Percentiles rank a stretch among this genome's conserved stretches.
Conservation (phyloP, 2,888 invertebrate species). For the Acheta domesticus region DNA sequence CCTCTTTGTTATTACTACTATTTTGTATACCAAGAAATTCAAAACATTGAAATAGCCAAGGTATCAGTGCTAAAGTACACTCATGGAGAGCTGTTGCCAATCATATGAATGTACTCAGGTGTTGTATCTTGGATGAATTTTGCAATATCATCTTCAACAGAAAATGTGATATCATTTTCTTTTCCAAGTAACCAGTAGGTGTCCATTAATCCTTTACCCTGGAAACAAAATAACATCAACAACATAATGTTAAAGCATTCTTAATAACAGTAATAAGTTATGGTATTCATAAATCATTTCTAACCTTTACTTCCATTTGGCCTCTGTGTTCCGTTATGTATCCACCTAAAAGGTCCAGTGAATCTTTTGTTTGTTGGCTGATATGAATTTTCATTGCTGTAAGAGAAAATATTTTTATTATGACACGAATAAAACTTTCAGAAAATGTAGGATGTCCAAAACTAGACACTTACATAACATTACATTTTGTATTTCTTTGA, state of each 20-base stretch:
- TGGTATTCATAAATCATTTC: neutral
- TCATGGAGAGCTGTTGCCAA: neutral
- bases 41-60: too few relatives aligned
- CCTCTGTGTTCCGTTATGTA: slow-evolving; percentile 52
- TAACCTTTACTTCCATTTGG: slow-evolving; percentile 49
- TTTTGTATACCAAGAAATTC: too few relatives aligned
- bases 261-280: too few relatives aligned
- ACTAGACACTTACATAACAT: too few relatives aligned
- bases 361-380: slow-evolving; percentile 54
- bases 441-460: too few relatives aligned
- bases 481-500: too few relatives aligned
- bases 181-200: slow-evolving; percentile 27
- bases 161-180: neutral
- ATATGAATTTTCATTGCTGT: slow-evolving; percentile 61
- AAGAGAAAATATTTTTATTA: slow-evolving; percentile 36
- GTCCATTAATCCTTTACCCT: slow-evolving; percentile 28
- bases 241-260: neutral
- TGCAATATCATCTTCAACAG: neutral
- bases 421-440: too few relatives aligned
- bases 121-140: neutral
- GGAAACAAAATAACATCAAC: neutral
- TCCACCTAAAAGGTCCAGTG: slow-evolving; percentile 53
- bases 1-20: too few relatives aligned
- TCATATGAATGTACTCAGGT: slow-evolving; percentile 1
- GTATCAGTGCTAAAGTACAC: too few relatives aligned